Base-by-base conservation (phyloP, 2,113 vertebrate genomes). In the Mustela lutreola region DNA sequence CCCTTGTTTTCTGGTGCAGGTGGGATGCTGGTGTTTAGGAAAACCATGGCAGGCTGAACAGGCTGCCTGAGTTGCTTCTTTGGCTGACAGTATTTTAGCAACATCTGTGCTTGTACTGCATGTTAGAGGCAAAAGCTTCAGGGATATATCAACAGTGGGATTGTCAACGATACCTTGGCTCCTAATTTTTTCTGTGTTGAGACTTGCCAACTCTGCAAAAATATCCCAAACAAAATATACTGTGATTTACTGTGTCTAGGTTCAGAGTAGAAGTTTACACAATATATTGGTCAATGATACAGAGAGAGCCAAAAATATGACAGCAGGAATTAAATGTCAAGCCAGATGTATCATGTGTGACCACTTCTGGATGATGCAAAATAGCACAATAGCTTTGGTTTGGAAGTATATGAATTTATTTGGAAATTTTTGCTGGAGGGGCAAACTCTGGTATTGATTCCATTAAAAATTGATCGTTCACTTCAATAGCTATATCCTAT, bases 291-390 rank as follows among this genome's bases (percentile, higher is more conserved):
- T 81, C 95, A 94, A 14, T 94, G 94, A 92, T 88, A 90, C 79
- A 92, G 84, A 94, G 62, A 24, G 65, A 98, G 79, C 85, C 95
- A 88, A 79, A 91, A 97, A 96, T 96, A 96, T 95, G 91, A 97
- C 79, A 96, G 84, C 36, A 95, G 93, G 92, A 98, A 95, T 95
- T 92, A 95, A 21, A 95, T 96, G 89, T 97, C 81, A 98, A 91
- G 48, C 63, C 94, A 83, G 95, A 91, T 97, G 24, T 88, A 90
- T 94, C 89, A 96, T 96, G 76, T 97, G 91, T 98, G 91, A 94
- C 81, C n/a, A 62, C 96, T 97, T 93, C 92, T 92, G 86, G 98
- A 82, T 84, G 85, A 63, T 87, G 2, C 63, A 73, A 97, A 82
- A 95, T 78, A 86, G 88, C 60, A 84, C 73, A 75, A 76, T 76